phyloP scores from a whole-genome alignment of 2,888 invertebrate species.

The Siphlonurus alternatus region DNA sequence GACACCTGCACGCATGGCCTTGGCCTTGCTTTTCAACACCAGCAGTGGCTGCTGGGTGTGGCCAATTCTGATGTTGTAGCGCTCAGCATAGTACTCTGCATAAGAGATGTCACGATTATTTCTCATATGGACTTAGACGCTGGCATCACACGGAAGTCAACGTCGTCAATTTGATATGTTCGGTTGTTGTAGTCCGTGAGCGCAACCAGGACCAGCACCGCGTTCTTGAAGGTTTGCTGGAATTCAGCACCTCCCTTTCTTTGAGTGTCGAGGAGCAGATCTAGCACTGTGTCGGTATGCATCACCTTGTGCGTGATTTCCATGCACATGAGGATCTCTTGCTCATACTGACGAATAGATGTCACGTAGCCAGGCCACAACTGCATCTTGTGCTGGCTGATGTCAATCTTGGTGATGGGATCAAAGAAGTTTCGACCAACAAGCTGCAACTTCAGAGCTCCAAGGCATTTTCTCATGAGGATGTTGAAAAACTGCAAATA shows the following conservation, averaged over 20 bases:
- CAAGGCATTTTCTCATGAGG: slow-evolving; percentile 50
- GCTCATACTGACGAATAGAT: slow-evolving; percentile 71
- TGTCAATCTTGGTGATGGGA: slow-evolving; percentile 39
- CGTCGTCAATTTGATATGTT: slow-evolving; percentile 72
- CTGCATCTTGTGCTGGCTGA: slow-evolving; percentile 45
- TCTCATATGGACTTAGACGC: slow-evolving; percentile 34
- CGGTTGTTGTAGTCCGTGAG: too few species aligned
- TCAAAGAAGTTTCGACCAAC: slow-evolving; percentile 61
- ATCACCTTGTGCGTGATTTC: slow-evolving; percentile 75
- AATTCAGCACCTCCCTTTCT: neutral
- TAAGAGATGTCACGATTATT: slow-evolving; percentile 38
- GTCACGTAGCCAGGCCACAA: too few species aligned
- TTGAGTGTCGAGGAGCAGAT: slow-evolving; percentile 35
- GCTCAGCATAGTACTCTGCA: slow-evolving; percentile 44
- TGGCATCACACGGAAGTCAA: slow-evolving; percentile 44
- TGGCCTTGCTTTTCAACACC: slow-evolving; percentile 23
- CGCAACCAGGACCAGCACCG: slow-evolving; percentile 37
- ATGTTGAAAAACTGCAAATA: slow-evolving; percentile 65
- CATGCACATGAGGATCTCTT: slow-evolving; percentile 51
- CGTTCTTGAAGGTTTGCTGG: slow-evolving; percentile 14
- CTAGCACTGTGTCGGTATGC: slow-evolving; percentile 53
- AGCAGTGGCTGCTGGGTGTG: slow-evolving; percentile 41
- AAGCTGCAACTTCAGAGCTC: slow-evolving; percentile 42
- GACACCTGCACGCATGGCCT: slow-evolving; percentile 54
- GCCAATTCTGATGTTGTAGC: slow-evolving; percentile 46